These are phyloP conservation scores for Oeneis ivallda DNA, from an alignment of 2,888 invertebrate genomes.

Conservation along the genomic window DNA sequence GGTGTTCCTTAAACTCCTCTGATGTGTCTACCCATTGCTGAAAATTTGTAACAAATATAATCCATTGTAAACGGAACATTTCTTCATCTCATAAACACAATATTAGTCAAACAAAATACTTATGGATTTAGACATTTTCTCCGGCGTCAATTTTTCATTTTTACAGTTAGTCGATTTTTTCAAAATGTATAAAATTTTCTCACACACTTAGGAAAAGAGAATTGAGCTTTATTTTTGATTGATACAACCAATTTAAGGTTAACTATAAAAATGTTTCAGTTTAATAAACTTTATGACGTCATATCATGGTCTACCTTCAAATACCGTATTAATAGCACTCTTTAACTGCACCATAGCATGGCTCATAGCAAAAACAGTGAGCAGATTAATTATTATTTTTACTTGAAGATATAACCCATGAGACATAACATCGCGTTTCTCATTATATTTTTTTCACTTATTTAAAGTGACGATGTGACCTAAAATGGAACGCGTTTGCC, in stretches of 20 bases:
- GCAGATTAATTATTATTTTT: too few species aligned
- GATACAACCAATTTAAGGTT: too few species aligned
- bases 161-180: background rate
- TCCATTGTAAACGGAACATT: background rate
- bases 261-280: too few species aligned
- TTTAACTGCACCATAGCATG: too few species aligned
- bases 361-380: background rate
- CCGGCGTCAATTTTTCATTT: constrained; percentile 3
- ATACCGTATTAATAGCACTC: too few species aligned
- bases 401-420: background rate
- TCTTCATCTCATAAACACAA: background rate
- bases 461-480: too few species aligned
- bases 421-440: background rate
- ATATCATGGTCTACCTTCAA: background rate
- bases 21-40: constrained; percentile 76
- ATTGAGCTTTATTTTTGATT: background rate
- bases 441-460: too few species aligned
- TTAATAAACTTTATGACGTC: background rate
- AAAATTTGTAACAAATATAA: constrained; percentile 20
- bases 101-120: constrained; percentile 6
- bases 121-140: constrained; percentile 18
- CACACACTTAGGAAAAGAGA: too few species aligned
- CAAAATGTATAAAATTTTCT: too few species aligned
- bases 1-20: constrained; percentile 57
- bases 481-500: too few species aligned